Evolutionary conservation across 1,140 invertebrate genomes (phyloP).

Genomic region (Araneus ventricosus): DNA sequence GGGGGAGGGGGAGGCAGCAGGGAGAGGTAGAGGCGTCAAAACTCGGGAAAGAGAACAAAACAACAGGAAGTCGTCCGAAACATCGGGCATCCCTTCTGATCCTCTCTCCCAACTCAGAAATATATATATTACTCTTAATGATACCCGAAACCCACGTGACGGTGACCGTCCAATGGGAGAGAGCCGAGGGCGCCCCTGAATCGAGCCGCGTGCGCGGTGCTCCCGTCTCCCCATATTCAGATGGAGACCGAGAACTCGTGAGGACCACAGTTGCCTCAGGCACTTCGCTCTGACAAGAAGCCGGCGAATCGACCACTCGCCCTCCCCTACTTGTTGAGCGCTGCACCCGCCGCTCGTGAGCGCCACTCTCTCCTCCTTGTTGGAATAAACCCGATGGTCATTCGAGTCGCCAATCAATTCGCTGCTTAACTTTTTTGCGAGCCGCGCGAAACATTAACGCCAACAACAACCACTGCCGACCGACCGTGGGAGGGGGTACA

Average conservation of each 20-base stretch:
- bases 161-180: conserved; percentile 12
- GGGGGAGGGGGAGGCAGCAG: background rate
- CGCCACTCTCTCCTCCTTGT: background rate
- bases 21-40: background rate
- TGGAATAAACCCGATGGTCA: background rate
- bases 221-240: conserved; percentile 51
- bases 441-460: no score
- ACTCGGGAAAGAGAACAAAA: conserved; percentile 58
- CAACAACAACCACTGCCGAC: no score
- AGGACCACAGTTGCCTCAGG: conserved; percentile 17
- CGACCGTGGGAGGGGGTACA: no score
- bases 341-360: background rate
- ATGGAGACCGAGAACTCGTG: conserved; percentile 43
- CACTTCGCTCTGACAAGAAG: background rate
- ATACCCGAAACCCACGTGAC: conserved; percentile 60
- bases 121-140: conserved; percentile 69
- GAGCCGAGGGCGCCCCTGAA: conserved; percentile 66
- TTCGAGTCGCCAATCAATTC: no score
- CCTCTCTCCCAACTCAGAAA: conserved; percentile 33
- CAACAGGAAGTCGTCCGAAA: conserved; percentile 68
- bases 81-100: conserved; percentile 57
- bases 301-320: conserved; percentile 23
- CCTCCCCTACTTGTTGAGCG: conserved; percentile 39
- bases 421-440: no score
- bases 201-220: conserved; percentile 36